Evolutionary conservation across 2,888 invertebrate species (phyloP).

Genomic region (Prenolepis imparis): DNA sequence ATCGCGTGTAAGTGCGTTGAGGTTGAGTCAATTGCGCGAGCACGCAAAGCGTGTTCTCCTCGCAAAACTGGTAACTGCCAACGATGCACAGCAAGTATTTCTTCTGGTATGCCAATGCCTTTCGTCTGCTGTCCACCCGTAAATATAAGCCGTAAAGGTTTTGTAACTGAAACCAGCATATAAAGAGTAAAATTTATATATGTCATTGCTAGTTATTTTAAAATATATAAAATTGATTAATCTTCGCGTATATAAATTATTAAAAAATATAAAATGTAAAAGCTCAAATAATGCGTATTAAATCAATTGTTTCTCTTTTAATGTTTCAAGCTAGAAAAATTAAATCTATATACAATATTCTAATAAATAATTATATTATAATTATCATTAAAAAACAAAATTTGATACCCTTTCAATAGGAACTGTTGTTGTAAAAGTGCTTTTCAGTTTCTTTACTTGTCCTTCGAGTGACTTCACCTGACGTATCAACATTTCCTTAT

Average conservation of each 20-base stretch:
- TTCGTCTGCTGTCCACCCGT: slow-evolving; percentile 94
- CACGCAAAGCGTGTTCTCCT: slow-evolving; percentile 86
- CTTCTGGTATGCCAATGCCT: slow-evolving; percentile 96
- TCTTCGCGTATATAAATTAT: neutral
- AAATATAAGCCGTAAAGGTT: slow-evolving; percentile 90
- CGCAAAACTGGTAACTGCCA: slow-evolving; percentile 87
- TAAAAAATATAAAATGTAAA: neutral
- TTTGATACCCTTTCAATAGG: slow-evolving; percentile 62
- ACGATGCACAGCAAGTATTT: slow-evolving; percentile 92
- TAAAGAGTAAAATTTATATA: slow-evolving; percentile 5
- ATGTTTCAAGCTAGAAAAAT: neutral
- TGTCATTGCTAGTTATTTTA: neutral
- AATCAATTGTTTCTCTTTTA: neutral
- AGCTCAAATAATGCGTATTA: neutral
- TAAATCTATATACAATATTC: neutral
- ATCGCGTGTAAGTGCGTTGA: slow-evolving; percentile 74
- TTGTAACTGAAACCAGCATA: slow-evolving; percentile 85
- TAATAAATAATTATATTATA: neutral
- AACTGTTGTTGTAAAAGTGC: neutral
- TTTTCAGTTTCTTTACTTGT: slow-evolving; percentile 64
- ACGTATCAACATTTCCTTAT: slow-evolving; percentile 75
- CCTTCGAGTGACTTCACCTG: slow-evolving; percentile 76
- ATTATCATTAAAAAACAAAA: slow-evolving; percentile 14
- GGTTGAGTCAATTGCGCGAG: slow-evolving; percentile 85
- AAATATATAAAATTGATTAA: neutral